Evolutionary conservation across 2,113 vertebrate species (phyloP), one percentile per base, ranked within the genome.

Genomic region (Platichthys flesus): DNA sequence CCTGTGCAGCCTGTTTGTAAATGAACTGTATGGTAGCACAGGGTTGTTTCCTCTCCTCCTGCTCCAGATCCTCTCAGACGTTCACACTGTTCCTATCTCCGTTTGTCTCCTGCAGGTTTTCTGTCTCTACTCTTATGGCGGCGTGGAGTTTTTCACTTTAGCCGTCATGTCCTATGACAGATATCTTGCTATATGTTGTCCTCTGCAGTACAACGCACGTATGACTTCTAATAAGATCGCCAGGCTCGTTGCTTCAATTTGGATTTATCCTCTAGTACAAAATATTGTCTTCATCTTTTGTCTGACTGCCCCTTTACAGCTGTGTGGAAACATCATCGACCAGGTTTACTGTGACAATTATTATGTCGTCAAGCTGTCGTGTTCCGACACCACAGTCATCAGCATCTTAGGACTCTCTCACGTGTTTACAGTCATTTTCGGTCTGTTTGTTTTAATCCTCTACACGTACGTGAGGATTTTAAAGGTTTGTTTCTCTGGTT

Each of bases 41-140:
- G 77, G 28, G 9, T 21, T 88, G 69, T 71, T 78, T 24, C 72
- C 80, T 1, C 70, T 74, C 5, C 35, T 86, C 2, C 63, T 86
- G 31, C 0, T 73, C 1, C 87, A 86, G 62, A 21, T 85, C 16
- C 73, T 83, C 15, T 67, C 79, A 5, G 60, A 81, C 47, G 0
- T 73, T 16, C 87, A 83, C 79, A 45, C 4, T 1, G n/a, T 79
- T 15, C 42, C 83, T 61, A 23, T 5, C 16, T 0, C 74, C 0
- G 6, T 72, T 0, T 94, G 92, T 56, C 76, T 93, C 5, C 71
- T 87, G 21, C 94, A 94, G 31, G n/a, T 91, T 1, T 95, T 87
- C 12, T 85, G 14, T 18, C 14, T 65, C 5, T 18, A 65, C 9
- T 65, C 21, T 1, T 65, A 65, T 5, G 62, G 62, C 4, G 10